Percentiles rank a stretch among this genome's conserved stretches.
phyloP scores from a whole-genome alignment of 2,797 vertebrate genomes.

The Malacoctenus gilli region DNA sequence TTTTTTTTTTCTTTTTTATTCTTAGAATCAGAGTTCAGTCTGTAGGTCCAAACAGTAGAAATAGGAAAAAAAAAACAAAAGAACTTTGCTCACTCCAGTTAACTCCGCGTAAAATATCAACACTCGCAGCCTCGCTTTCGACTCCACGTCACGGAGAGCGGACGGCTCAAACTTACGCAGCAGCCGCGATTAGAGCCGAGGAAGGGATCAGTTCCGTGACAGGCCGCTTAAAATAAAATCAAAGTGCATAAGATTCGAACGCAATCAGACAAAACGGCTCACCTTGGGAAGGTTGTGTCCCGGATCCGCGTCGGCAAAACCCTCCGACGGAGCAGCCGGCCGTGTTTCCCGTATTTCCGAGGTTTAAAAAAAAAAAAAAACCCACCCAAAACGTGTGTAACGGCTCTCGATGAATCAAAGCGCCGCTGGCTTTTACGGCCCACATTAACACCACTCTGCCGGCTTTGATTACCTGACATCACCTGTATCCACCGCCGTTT shows the following conservation, averaged over 20 bases:
- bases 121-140: no score
- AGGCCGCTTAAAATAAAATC: no score
- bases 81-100: no score
- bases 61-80: no score
- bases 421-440: background rate
- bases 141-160: no score
- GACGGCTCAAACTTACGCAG: background rate
- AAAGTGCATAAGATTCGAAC: background rate
- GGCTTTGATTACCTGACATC: conserved; percentile 6
- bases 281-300: background rate
- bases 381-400: background rate
- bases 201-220: background rate
- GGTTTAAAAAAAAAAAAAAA: no score
- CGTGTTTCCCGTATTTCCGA: background rate
- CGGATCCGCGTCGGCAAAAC: background rate
- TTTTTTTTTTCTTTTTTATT: no score
- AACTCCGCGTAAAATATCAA: no score
- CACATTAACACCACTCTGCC: background rate
- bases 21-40: no score
- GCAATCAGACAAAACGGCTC: background rate
- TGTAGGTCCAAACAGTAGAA: no score
- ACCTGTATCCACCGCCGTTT: conserved; percentile 13
- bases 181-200: background rate
- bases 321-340: background rate
- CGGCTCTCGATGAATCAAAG: conserved; percentile 1